Base-by-base conservation (phyloP, 1,140 invertebrate genomes). In the Solenopsis fugax region DNA sequence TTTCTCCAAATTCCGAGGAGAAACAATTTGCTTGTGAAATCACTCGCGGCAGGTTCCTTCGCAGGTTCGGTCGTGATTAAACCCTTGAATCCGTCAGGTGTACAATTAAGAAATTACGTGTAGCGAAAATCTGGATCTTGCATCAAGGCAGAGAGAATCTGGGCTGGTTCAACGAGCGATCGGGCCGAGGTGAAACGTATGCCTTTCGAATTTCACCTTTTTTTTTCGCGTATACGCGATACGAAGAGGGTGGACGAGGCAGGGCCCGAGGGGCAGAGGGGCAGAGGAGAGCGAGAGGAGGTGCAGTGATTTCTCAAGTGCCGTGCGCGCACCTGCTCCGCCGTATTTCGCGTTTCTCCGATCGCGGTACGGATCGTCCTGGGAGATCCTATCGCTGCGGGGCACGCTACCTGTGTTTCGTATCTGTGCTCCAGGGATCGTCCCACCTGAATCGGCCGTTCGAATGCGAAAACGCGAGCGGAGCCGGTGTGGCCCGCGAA, bases 261-360 rank as follows among this genome's bases (percentile, higher is more conserved):
- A 16, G 41, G 37, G 13, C n/a, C 29, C 13, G 52, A 18, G 67
- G 13, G 34, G 54, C 21, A 16, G 52, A 18, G 67, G 13, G 34
- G 54, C 21, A 16, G 7, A 41, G 13, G n/a, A 60, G 56, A 50
- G 62, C 9, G 64, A 34, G 50, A 48, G 12, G 37, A 72, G 72
- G 37, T 34, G 85, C 69, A 80, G 81, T 88, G 91, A 92, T 92
- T 92, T 91, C 90, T 86, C 90, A 91, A 90, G 90, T 86, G 86
- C 72, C 71, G 76, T 21, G 54, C 73, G 64, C 58, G 82, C 91
- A 91, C 87, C 89, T 91, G 90, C 81, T 87, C 52, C 52, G 58
- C 34, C 76, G 76, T 78, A 78, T 41, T 87, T 72, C 88, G 80
- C 64, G 67, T 80, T 90, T 91, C 86, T 89, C 16, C 80, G 73